phyloP scores from a whole-genome alignment of 2,113 vertebrate genomes.

The Taurulus bubalis region DNA sequence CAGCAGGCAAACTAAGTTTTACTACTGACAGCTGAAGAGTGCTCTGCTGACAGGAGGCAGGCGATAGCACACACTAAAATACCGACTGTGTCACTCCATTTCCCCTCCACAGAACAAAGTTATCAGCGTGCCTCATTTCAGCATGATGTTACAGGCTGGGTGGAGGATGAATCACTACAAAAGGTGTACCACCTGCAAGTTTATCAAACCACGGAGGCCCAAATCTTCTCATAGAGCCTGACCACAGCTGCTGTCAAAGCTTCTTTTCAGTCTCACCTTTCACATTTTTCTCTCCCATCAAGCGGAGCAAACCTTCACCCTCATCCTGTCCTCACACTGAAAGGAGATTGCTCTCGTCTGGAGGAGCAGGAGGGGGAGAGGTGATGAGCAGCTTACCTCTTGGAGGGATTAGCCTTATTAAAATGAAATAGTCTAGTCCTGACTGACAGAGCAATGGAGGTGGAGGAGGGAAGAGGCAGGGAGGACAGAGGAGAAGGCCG shows the following conservation, averaged over 20 bases:
- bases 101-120: conserved; percentile 59
- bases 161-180: conserved; percentile 24
- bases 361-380: conserved; percentile 54
- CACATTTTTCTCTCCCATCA: conserved; percentile 77
- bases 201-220: conserved; percentile 61
- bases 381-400: conserved; percentile 81
- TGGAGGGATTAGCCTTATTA: conserved; percentile 81
- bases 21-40: conserved; percentile 62
- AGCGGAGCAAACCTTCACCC: conserved; percentile 61
- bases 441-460: conserved; percentile 81
- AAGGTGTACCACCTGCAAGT: conserved; percentile 70
- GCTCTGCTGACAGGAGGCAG: conserved; percentile 55
- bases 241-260: conserved; percentile 65
- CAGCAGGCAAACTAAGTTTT: conserved; percentile 34
- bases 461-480: conserved; percentile 54
- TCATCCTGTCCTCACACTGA: conserved; percentile 70
- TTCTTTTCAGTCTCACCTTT: conserved; percentile 75
- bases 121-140: conserved; percentile 37
- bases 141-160: conserved; percentile 35
- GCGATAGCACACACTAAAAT: conserved; percentile 54
- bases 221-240: conserved; percentile 45
- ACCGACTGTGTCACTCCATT: conserved; percentile 50
- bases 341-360: conserved; percentile 71
- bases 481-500: conserved; percentile 40
- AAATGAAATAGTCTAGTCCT: conserved; percentile 81